phyloP scores from a whole-genome alignment of 2,113 vertebrate genomes.

The Tachuris rubrigastra region DNA sequence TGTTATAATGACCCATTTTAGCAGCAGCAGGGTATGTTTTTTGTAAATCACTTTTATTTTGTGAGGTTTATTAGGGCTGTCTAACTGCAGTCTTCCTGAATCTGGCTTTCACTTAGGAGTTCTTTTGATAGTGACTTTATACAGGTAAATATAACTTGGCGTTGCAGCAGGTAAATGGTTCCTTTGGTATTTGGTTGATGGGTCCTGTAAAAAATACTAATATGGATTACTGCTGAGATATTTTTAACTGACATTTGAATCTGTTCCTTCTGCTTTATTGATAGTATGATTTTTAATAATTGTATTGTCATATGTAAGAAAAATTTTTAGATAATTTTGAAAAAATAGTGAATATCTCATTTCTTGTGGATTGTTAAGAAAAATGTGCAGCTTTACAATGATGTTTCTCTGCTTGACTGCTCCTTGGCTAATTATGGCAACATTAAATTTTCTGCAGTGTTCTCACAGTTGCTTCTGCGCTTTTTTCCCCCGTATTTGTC shows the following conservation, averaged over 20 bases:
- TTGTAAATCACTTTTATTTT: background rate
- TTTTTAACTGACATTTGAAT: background rate
- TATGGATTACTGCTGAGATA: background rate
- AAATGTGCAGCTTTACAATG: background rate
- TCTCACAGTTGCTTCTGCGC: background rate
- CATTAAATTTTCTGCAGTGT: background rate
- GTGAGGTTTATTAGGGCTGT: background rate
- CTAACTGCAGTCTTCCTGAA: background rate
- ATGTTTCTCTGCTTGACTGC: background rate
- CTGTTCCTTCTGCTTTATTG: background rate
- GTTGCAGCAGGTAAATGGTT: background rate
- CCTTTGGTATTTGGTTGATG: background rate
- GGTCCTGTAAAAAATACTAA: background rate
- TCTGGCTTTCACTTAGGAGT: background rate
- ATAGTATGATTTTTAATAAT: background rate
- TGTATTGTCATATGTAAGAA: background rate
- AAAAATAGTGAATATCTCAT: background rate
- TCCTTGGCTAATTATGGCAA: background rate
- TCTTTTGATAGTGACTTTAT: background rate
- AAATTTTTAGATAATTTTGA: background rate
- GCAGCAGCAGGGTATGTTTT: background rate
- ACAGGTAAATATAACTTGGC: background rate
- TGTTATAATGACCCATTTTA: background rate
- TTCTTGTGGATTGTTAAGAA: background rate
- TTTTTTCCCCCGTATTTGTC: background rate